These are phyloP conservation scores for Acanthurus tractus DNA, from an alignment of 2,797 vertebrate genomes.

Conservation along the genomic window DNA sequence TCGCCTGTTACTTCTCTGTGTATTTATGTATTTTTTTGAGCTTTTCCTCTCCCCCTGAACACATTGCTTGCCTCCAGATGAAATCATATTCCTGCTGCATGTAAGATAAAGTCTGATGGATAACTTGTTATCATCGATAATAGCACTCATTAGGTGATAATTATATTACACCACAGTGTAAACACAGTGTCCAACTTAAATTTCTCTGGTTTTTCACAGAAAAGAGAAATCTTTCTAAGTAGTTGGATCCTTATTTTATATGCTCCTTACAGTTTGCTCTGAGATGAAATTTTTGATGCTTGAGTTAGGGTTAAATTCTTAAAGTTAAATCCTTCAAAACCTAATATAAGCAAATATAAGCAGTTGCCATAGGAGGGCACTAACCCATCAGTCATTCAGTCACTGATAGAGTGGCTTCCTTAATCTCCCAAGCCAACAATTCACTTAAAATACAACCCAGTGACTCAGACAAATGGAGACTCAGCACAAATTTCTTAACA, in stretches of 20 bases:
- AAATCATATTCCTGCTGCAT: neutral
- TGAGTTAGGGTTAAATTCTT: too few species aligned
- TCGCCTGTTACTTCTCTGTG: neutral
- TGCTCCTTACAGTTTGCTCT: neutral
- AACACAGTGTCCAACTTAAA: neutral
- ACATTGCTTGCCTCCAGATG: neutral
- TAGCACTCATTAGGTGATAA: neutral
- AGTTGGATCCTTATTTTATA: neutral
- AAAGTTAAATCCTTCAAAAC: neutral
- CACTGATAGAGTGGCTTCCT: neutral
- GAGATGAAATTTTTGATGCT: neutral
- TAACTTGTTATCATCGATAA: neutral
- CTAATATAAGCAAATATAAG: neutral
- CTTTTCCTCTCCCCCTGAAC: neutral
- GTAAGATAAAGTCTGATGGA: neutral
- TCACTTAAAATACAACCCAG: neutral
- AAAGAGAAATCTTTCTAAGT: neutral
- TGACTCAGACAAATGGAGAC: neutral
- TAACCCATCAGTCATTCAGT: neutral
- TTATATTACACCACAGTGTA: neutral
- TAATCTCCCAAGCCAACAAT: neutral
- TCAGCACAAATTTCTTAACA: neutral
- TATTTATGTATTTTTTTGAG: neutral
- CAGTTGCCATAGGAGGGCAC: neutral
- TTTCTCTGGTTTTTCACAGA: too few species aligned